Evolutionary conservation across 2,888 invertebrate genomes (phyloP).

Genomic region (Eupsilia transversa): DNA sequence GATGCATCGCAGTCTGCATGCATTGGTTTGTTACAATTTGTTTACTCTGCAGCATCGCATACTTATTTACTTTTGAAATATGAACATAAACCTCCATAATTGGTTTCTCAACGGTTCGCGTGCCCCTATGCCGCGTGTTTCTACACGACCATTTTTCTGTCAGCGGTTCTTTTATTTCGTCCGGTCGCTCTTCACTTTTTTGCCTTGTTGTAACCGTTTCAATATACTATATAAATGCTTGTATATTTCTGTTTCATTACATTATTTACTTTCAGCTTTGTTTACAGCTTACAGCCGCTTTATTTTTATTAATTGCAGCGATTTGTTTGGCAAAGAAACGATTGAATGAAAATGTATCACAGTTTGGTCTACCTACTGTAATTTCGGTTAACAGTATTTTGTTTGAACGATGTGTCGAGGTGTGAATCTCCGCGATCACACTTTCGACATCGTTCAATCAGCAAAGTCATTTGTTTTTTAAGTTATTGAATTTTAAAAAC

Average conservation of each 20-base stretch:
- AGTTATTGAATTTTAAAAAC: background rate
- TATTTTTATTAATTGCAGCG: too few relatives aligned
- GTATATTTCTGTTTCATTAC: too few relatives aligned
- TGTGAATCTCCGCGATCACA: background rate
- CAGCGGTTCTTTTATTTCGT: too few relatives aligned
- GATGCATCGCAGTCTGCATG: slow-evolving; percentile 53
- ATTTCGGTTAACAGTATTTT: background rate
- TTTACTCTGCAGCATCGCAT: slow-evolving; percentile 28
- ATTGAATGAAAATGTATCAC: background rate
- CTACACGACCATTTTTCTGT: too few relatives aligned
- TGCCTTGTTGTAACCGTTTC: too few relatives aligned
- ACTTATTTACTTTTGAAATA: slow-evolving; percentile 35
- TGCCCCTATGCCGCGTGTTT: too few relatives aligned
- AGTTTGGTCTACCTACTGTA: background rate
- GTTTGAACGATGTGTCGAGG: background rate
- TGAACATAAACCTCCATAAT: too few relatives aligned
- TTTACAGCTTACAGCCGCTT: too few relatives aligned
- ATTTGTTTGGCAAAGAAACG: background rate
- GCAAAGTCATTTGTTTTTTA: background rate
- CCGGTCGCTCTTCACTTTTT: too few relatives aligned
- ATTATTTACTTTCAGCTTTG: slow-evolving; percentile 10
- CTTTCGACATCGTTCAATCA: background rate
- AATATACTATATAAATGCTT: too few relatives aligned
- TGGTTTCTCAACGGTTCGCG: too few relatives aligned
- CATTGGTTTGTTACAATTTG: slow-evolving; percentile 49